A percentile compares a stretch with the other conserved stretches of the same genome.
phyloP scores from a whole-genome alignment of 2,888 invertebrate species.

The Melieria omissa region DNA sequence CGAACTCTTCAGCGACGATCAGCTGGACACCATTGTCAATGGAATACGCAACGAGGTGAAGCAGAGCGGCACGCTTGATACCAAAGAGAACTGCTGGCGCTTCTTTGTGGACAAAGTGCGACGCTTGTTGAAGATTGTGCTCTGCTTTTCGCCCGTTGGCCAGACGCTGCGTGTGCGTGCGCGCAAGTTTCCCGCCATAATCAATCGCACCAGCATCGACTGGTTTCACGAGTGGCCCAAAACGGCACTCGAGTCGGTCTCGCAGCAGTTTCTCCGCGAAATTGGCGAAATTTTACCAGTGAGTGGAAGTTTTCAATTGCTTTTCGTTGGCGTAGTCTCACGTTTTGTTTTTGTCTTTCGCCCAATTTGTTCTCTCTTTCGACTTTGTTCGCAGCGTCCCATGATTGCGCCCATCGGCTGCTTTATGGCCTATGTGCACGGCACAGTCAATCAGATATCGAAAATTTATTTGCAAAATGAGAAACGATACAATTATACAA shows the following conservation, averaged over 20 bases:
- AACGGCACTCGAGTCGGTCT: conserved; percentile 91
- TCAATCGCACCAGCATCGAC: conserved; percentile 92
- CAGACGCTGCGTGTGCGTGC: conserved; percentile 86
- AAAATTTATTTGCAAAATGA: conserved; percentile 85
- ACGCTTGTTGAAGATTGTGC: conserved; percentile 80
- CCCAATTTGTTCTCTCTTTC: neutral
- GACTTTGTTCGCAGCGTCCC: conserved; percentile 30
- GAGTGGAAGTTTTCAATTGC: conserved; percentile 46
- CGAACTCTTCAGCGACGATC: conserved; percentile 90
- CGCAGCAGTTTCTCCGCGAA: conserved; percentile 83
- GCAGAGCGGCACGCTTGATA: conserved; percentile 83
- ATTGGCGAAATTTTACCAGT: conserved; percentile 80
- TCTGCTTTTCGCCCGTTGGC: conserved; percentile 98
- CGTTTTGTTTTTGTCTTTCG: conserved; percentile 7
- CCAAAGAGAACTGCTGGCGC: conserved; percentile 94
- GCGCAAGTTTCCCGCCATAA: conserved; percentile 92
- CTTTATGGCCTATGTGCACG: conserved; percentile 94
- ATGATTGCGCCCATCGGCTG: conserved; percentile 80
- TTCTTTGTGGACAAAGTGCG: conserved; percentile 93
- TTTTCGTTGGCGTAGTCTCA: neutral
- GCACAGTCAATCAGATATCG: conserved; percentile 89
- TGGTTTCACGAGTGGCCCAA: conserved; percentile 99
- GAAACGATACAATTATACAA: conserved; percentile 93
- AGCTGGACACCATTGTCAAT: conserved; percentile 85
- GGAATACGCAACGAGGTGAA: conserved; percentile 84